Evolutionary conservation across 2,888 invertebrate genomes (phyloP).

Genomic region (Camptogramma bilineatum): DNA sequence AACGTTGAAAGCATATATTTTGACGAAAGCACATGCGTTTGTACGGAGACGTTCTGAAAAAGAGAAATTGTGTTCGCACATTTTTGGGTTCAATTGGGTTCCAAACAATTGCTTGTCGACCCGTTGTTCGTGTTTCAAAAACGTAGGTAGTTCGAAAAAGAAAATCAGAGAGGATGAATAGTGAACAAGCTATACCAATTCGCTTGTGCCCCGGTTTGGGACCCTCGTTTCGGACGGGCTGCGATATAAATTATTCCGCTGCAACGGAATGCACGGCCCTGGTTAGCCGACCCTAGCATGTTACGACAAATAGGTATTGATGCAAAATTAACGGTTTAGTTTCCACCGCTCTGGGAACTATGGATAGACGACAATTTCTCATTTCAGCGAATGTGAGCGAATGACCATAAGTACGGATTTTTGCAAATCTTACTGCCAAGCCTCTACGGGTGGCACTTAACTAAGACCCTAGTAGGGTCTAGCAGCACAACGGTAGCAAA

Average conservation of each 20-base stretch:
- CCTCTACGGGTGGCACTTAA: no score
- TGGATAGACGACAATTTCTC: constrained; percentile 1
- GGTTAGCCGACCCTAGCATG: constrained; percentile 28
- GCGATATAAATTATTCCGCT: constrained; percentile 41
- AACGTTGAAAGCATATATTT: no score
- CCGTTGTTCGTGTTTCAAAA: no score
- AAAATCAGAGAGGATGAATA: not conserved
- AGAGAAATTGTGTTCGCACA: no score
- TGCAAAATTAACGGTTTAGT: constrained; percentile 31
- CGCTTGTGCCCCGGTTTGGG: constrained; percentile 19
- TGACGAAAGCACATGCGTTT: no score
- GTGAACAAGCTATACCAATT: constrained; percentile 9
- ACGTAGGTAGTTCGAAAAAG: no score
- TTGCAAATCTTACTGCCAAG: no score
- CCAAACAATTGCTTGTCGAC: no score
- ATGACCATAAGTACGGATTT: not conserved
- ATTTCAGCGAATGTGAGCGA: not conserved
- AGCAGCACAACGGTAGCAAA: no score
- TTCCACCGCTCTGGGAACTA: constrained; percentile 45
- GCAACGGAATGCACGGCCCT: constrained; percentile 34
- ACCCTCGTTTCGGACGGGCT: constrained; percentile 30
- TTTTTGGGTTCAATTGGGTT: no score
- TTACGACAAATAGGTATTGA: constrained; percentile 31
- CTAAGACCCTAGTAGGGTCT: no score
- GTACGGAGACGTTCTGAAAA: no score